Evolutionary conservation across 2,888 invertebrate genomes (phyloP), one percentile per base, ranked within the genome.

Genomic region (Rhamnusium bicolor): DNA sequence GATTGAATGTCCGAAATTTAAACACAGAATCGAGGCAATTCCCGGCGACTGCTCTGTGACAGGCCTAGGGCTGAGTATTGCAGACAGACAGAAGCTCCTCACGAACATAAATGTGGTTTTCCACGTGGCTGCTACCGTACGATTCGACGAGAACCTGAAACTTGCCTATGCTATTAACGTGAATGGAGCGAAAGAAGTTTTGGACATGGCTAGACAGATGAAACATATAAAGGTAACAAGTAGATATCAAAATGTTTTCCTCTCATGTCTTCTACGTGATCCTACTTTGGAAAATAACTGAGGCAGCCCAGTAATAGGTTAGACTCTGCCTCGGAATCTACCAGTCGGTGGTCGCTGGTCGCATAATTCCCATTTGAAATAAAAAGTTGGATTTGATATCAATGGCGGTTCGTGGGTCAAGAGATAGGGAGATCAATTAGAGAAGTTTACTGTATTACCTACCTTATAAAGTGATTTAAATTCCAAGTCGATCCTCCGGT

Each of bases 61-160:
- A 0, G 93, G 92, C 0, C 87, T 94, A 2, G 94, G 94, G 0
- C 87, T 94, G 27, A 90, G 90, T 0, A 84, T 90, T 0, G 88
- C 88, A 5, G 93, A 94, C 82, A 90, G 93, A 77, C 90, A 91
- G 80, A 89, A 89, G 74, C 87, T 94, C 2, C 89, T 89, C 0
- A 90, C 92, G 3, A 92, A 94, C 86, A 92, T 95, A 58, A 90
- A 93, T 80, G 88, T 93, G 70, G 90, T 93, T 7, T 94, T 98
- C 87, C 97, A 98, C 85, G 94, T 94, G 7, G 98, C 98, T 0
- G 98, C 98, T 0, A 98, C 98, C 0, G 95, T 98, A 4, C 92
- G 93, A 82, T 97, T 97, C 83, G 95, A 96, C 86, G 97, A 97
- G 84, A 93, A 93, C 58, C 89, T 97, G 0, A 91, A 93, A 85